Conservation (phyloP, 2,797 vertebrate genomes). For the Setipinna tenuifilis region DNA sequence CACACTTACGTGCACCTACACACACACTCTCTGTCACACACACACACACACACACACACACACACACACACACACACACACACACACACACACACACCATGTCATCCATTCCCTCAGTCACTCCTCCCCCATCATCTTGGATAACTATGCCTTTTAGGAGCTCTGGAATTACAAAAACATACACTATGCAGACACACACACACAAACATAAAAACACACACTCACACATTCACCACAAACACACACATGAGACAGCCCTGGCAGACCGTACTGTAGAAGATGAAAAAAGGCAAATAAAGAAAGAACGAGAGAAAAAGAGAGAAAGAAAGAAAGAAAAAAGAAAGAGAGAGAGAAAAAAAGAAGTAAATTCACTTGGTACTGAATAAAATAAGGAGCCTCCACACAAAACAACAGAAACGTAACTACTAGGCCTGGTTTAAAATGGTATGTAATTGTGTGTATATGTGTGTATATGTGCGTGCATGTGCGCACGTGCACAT, state of each 20-base stretch:
- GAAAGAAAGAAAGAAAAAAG: slow-evolving; percentile 1
- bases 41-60: slow-evolving; percentile 18
- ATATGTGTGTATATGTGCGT: neutral
- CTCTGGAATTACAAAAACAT: slow-evolving; percentile 26
- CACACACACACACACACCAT: neutral
- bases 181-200: neutral
- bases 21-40: neutral
- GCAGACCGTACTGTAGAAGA: neutral
- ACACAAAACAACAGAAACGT: neutral
- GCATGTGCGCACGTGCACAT: too few species aligned
- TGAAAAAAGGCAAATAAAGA: neutral
- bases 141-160: slow-evolving; percentile 29
- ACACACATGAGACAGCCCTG: neutral
- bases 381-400: neutral
- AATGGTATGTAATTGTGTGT: neutral
- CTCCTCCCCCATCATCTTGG: slow-evolving; percentile 45
- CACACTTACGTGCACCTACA: slow-evolving; percentile 18
- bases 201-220: neutral
- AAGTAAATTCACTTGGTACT: neutral
- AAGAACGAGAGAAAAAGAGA: neutral
- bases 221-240: neutral
- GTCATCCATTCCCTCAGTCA: slow-evolving; percentile 26
- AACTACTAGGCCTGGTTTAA: neutral
- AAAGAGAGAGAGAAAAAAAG: neutral
- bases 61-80: slow-evolving; percentile 11